Base-by-base conservation (phyloP, 64 coral and sea anemone species). In the Pocillopora damicornis region DNA sequence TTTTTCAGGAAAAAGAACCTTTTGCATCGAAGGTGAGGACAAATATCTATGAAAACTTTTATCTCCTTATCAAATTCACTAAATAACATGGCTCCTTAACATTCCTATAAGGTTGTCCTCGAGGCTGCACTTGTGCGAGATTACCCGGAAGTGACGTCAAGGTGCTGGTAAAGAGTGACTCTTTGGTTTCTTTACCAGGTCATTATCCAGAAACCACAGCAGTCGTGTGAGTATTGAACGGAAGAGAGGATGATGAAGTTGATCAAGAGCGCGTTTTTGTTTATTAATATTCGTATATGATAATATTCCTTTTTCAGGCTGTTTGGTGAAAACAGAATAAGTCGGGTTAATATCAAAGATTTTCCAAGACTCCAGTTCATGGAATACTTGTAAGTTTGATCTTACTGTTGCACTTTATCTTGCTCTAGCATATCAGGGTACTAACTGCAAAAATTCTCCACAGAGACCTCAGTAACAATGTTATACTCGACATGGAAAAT, bases 301-400 rank as follows among this genome's bases (percentile, higher is more conserved):
- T 8, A 76, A 37, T 13, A n/a, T 37, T 56, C n/a, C 42, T 56
- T 5, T 77, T 77, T 77, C 75, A 77, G 75, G 37, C 35, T 77
- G 20, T 77, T 77, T 77, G 37, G 37, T 77, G 4, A 22, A 37
- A 77, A 77, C 38, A 77, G 35, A 20, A 77, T 77, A 38, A 22
- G 42, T 77, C 75, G 75, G 37, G 57, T 77, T 45, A 10, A 17
- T 18, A 2, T 20, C 42, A 57, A 20, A 51, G 75, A 77, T 77
- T 77, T 77, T 77, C 17, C 36, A 17, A 77, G 20, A 15, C 18
- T 77, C 22, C 75, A 56, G 38, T 42, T 77, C 51, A 45, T 76
- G 75, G 75, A 76, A 56, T 76, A 76, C 13, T 51, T 76, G 75
- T 76, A 76, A 76, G 75, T 38, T 76, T 16, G 26, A 35, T 35